phyloP scores from a whole-genome alignment of 2,113 vertebrate species.

The Dermatemys mawii region DNA sequence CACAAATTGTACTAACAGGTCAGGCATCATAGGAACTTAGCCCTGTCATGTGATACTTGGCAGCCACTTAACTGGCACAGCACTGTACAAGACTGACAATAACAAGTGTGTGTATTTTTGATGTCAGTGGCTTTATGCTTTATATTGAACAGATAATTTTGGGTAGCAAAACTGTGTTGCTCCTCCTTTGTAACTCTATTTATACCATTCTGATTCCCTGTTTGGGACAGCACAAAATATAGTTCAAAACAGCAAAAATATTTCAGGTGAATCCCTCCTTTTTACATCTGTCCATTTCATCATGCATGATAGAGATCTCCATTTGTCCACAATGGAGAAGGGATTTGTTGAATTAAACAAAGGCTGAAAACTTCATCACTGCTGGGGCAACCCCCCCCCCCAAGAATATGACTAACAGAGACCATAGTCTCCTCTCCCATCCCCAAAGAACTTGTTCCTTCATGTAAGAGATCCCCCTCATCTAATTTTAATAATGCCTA shows the following conservation, averaged over 20 bases:
- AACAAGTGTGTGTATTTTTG: not conserved
- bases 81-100: rapidly evolving
- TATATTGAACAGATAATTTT: not conserved
- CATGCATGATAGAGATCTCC: constrained; percentile 52
- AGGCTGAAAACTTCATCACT: constrained; percentile 39
- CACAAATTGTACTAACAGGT: not conserved
- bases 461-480: constrained; percentile 63
- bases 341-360: constrained; percentile 57
- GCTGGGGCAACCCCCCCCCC: not conserved
- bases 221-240: not conserved
- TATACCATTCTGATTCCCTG: constrained; percentile 23
- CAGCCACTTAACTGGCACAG: not conserved
- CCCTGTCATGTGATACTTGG: rapidly evolving
- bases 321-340: constrained; percentile 55
- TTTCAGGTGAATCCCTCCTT: not conserved
- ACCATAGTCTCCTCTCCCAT: constrained; percentile 46
- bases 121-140: not conserved
- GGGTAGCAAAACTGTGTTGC: not conserved
- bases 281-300: constrained; percentile 33
- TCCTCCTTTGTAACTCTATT: constrained; percentile 22
- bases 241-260: constrained; percentile 39
- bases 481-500: constrained; percentile 62
- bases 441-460: constrained; percentile 56
- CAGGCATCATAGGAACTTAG: rapidly evolving
- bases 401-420: constrained; percentile 28